Evolutionary conservation across 1,140 invertebrate species (phyloP).

Genomic region (Patella vulgata): DNA sequence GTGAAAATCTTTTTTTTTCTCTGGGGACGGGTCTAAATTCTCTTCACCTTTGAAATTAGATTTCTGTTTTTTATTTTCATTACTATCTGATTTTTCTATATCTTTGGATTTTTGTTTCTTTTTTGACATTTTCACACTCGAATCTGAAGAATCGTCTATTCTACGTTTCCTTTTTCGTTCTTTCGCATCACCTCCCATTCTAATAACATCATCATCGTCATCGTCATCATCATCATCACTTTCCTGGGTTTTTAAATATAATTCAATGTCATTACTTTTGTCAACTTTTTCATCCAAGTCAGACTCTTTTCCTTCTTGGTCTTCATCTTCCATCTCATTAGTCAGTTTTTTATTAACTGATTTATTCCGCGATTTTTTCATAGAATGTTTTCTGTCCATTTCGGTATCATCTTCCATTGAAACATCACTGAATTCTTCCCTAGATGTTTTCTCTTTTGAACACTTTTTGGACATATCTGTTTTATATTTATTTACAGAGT

Average conservation of each 20-base stretch:
- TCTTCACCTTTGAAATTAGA: background rate
- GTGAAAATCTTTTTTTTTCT: too few relatives aligned
- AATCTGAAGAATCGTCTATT: too few relatives aligned
- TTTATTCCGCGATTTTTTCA: conserved; percentile 9
- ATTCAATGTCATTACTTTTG: background rate
- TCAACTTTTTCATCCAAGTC: conserved; percentile 1
- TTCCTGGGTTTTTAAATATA: background rate
- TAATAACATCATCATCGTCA: conserved; percentile 1
- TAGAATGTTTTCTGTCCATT: conserved; percentile 41
- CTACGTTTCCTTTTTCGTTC: conserved; percentile 16
- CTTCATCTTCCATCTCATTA: conserved; percentile 20
- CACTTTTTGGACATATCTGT: too few relatives aligned
- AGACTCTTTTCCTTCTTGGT: background rate
- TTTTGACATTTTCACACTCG: too few relatives aligned
- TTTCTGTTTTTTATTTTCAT: background rate
- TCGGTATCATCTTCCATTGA: background rate
- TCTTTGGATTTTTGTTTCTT: too few relatives aligned
- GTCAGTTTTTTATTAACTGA: conserved; percentile 27
- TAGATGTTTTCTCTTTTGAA: too few relatives aligned
- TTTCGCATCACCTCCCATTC: background rate
- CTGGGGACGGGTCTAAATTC: too few relatives aligned
- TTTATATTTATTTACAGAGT: too few relatives aligned
- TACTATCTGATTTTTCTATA: background rate
- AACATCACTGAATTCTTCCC: background rate
- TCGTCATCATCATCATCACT: conserved; percentile 6